Evolutionary conservation across 2,113 vertebrate species (phyloP).

Genomic region (Notiomystis cincta): DNA sequence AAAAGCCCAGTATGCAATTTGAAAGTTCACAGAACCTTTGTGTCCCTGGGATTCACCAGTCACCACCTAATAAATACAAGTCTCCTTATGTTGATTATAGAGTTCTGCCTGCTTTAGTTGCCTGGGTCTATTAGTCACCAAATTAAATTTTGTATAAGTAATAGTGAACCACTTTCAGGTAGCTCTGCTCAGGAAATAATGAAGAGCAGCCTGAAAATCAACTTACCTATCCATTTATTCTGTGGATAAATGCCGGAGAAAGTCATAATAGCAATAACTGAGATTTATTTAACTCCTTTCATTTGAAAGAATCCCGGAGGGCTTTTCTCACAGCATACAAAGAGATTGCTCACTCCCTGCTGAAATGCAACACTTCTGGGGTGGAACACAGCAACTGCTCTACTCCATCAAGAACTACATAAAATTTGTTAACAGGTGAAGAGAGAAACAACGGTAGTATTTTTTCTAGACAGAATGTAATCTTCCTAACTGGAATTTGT

Average conservation of each 20-base stretch:
- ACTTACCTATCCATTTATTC: conserved; percentile 53
- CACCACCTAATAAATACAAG: conserved; percentile 18
- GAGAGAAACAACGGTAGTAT: neutral
- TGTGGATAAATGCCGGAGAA: conserved; percentile 41
- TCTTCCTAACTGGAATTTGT: neutral
- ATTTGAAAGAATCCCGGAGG: conserved; percentile 34
- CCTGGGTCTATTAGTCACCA: conserved; percentile 56
- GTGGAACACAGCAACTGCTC: conserved; percentile 21
- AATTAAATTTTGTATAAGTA: conserved; percentile 70
- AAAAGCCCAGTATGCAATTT: neutral
- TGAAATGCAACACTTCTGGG: conserved; percentile 52
- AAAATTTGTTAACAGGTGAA: conserved; percentile 14
- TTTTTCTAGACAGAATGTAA: neutral
- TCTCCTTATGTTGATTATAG: conserved; percentile 44
- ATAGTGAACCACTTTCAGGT: conserved; percentile 59
- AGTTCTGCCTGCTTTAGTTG: neutral
- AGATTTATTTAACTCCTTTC: conserved; percentile 53
- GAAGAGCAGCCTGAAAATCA: conserved; percentile 62
- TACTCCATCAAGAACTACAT: neutral
- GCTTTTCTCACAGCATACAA: conserved; percentile 38
- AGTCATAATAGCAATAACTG: conserved; percentile 49
- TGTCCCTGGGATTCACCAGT: neutral
- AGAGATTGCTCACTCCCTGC: conserved; percentile 38
- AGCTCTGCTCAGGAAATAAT: conserved; percentile 65
- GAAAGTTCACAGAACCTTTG: neutral